Evolutionary conservation across 2,113 vertebrate species (phyloP).

Genomic region (Eleginops maclovinus): DNA sequence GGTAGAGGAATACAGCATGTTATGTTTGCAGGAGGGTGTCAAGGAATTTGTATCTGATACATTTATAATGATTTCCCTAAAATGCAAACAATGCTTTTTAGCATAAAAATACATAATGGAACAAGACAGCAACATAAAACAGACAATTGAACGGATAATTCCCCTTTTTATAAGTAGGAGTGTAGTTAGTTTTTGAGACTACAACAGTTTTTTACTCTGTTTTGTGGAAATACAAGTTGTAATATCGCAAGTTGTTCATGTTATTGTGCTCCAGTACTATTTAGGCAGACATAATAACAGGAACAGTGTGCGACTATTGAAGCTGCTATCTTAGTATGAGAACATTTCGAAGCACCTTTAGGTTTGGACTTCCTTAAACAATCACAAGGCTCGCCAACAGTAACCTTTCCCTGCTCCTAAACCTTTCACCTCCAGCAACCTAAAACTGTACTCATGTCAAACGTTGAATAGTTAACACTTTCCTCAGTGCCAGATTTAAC

Average conservation of each 20-base stretch:
- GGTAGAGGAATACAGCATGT: not conserved
- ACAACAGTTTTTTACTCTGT: not conserved
- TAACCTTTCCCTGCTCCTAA: accelerated
- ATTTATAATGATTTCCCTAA: not conserved
- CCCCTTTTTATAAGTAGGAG: not conserved
- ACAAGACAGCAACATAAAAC: not conserved
- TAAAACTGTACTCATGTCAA: constrained; percentile 32
- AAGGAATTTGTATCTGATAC: not conserved
- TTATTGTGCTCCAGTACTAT: not conserved
- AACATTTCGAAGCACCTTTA: no score
- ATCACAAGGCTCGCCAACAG: not conserved
- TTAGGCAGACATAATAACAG: not conserved
- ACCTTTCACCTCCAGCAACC: constrained; percentile 25
- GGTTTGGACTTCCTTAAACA: not conserved
- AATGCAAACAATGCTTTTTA: not conserved
- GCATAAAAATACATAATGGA: not conserved
- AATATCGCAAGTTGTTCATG: not conserved
- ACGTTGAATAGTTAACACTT: constrained; percentile 47
- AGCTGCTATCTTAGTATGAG: no score
- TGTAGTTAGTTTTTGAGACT: no score
- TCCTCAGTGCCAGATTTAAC: constrained; percentile 42
- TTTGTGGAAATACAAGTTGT: no score
- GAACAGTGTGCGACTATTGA: not conserved
- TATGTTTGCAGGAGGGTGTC: not conserved
- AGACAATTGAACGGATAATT: not conserved